These are phyloP conservation scores for Nestor notabilis DNA, from an alignment of 2,113 vertebrate genomes.

Conservation along the genomic window DNA sequence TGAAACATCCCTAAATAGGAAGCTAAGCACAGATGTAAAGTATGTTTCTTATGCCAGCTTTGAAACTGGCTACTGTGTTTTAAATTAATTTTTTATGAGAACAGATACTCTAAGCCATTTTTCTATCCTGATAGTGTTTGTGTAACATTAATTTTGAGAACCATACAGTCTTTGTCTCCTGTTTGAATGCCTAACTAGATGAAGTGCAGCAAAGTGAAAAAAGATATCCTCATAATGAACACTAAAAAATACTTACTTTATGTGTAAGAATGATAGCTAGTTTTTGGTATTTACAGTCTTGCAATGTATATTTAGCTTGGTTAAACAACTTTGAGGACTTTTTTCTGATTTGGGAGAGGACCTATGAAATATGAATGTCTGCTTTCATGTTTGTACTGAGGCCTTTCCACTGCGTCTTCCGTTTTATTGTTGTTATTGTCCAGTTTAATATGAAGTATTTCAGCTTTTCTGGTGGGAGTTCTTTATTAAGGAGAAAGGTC, in stretches of 20 bases:
- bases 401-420: constrained; percentile 6
- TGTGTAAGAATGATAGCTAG: background rate
- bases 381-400: constrained; percentile 27
- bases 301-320: background rate
- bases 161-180: background rate
- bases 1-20: background rate
- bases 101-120: background rate
- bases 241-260: background rate
- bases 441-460: constrained; percentile 1
- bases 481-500: background rate
- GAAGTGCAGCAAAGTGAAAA: background rate
- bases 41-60: background rate
- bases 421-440: constrained; percentile 2
- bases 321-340: background rate
- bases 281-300: background rate
- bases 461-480: background rate
- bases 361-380: background rate
- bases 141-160: background rate
- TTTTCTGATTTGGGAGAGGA: background rate
- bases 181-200: background rate
- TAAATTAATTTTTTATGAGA: background rate
- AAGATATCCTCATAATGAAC: background rate
- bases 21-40: background rate
- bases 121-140: background rate
- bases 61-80: background rate